These are phyloP conservation scores for Paracanthobrama guichenoti DNA, from an alignment of 2,113 vertebrate species.

Conservation along the genomic window DNA sequence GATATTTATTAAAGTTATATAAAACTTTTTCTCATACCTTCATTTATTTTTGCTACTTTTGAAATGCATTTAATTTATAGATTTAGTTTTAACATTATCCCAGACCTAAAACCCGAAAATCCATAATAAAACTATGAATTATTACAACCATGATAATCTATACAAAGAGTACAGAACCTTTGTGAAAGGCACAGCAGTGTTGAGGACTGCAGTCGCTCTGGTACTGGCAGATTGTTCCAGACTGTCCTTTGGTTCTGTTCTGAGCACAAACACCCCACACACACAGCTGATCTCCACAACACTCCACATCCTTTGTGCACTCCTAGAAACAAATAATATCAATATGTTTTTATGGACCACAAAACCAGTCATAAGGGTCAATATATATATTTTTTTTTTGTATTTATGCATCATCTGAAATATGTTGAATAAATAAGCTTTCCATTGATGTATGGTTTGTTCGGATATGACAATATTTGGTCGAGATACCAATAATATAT, in stretches of 20 bases:
- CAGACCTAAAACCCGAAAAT: not conserved
- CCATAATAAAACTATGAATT: not conserved
- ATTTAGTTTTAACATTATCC: not conserved
- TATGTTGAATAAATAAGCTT: too few relatives aligned
- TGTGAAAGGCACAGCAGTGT: slow-evolving; percentile 89
- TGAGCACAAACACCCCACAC: slow-evolving; percentile 86
- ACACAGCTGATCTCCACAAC: slow-evolving; percentile 86
- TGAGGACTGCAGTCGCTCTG: slow-evolving; percentile 84
- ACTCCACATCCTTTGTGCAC: slow-evolving; percentile 87
- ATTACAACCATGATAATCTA: not conserved
- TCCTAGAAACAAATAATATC: slow-evolving; percentile 54
- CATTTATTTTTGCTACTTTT: not conserved
- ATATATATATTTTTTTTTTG: too few relatives aligned
- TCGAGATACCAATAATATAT: too few relatives aligned
- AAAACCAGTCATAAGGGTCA: too few relatives aligned
- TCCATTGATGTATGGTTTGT: too few relatives aligned
- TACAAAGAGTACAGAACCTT: slow-evolving; percentile 70
- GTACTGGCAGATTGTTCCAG: slow-evolving; percentile 90
- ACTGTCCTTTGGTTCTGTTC: slow-evolving; percentile 73
- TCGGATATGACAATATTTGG: too few relatives aligned
- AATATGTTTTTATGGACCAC: too few relatives aligned
- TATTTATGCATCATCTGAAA: too few relatives aligned
- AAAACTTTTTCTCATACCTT: not conserved
- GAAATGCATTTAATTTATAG: not conserved
- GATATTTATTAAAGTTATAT: not conserved